phyloP scores from a whole-genome alignment of 2,797 vertebrate species.

The Hozukius guyotensis region DNA sequence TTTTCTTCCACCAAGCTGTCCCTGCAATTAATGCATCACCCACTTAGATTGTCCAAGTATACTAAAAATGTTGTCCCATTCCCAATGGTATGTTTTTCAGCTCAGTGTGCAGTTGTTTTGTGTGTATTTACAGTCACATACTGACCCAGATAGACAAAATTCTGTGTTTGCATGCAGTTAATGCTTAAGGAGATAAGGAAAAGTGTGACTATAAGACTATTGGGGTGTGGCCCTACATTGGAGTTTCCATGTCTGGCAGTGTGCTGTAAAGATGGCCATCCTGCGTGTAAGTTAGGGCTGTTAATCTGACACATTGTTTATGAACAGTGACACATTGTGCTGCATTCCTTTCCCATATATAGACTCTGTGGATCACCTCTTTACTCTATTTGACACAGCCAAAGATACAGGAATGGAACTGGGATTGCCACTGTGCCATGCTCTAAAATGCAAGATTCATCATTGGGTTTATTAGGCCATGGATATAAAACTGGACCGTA shows the following conservation, averaged over 20 bases:
- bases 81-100: background rate
- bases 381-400: constrained; percentile 83
- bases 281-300: constrained; percentile 58
- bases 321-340: constrained; percentile 71
- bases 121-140: constrained; percentile 12
- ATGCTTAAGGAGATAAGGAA: constrained; percentile 4
- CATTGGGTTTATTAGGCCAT: background rate
- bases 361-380: constrained; percentile 79
- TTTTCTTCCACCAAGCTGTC: background rate
- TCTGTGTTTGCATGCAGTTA: constrained; percentile 6
- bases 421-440: constrained; percentile 49
- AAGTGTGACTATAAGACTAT: background rate
- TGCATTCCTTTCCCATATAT: constrained; percentile 86
- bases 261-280: constrained; percentile 45
- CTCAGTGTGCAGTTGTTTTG: background rate
- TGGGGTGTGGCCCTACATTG: background rate
- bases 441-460: background rate
- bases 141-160: background rate
- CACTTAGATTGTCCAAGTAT: background rate
- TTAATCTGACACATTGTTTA: constrained; percentile 84
- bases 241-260: constrained; percentile 34
- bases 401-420: constrained; percentile 83
- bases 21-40: background rate
- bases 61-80: background rate
- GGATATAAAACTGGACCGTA: background rate